These are phyloP conservation scores for Tragelaphus strepsiceros DNA, from an alignment of 2,113 vertebrate species.

Conservation along the genomic window DNA sequence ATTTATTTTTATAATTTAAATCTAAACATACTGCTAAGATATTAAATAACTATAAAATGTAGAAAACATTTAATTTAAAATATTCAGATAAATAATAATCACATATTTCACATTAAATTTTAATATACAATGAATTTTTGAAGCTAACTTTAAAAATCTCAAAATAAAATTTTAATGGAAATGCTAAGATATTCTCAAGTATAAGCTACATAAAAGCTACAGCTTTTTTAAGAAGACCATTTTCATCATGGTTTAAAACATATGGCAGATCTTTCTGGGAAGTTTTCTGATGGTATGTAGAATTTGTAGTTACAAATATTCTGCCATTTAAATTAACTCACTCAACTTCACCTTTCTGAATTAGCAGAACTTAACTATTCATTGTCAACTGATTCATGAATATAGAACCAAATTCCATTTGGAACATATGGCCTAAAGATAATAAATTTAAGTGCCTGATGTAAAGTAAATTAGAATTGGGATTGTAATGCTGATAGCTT, in stretches of 20 bases:
- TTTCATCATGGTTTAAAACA: conserved; percentile 70
- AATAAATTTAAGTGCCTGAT: conserved; percentile 79
- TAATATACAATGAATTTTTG: conserved; percentile 35
- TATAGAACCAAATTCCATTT: conserved; percentile 68
- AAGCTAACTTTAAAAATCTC: conserved; percentile 61
- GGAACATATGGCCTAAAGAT: conserved; percentile 75
- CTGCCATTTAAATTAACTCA: conserved; percentile 79
- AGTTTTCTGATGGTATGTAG: conserved; percentile 67
- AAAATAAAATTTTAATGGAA: conserved; percentile 71
- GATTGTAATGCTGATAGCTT: conserved; percentile 77
- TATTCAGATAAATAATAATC: conserved; percentile 25
- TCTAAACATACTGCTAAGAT: neutral
- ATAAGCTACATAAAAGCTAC: conserved; percentile 71
- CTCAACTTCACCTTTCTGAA: conserved; percentile 79
- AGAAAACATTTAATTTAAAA: neutral
- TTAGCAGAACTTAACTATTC: conserved; percentile 77
- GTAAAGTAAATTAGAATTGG: conserved; percentile 78
- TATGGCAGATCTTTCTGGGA: conserved; percentile 72
- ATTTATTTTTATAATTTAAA: neutral
- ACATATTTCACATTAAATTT: neutral
- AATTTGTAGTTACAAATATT: conserved; percentile 79
- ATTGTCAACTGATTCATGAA: conserved; percentile 77
- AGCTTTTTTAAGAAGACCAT: conserved; percentile 37
- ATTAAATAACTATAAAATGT: neutral
- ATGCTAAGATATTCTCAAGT: conserved; percentile 70